Conservation (phyloP, 2,888 invertebrate species). For the Diaperis boleti region DNA sequence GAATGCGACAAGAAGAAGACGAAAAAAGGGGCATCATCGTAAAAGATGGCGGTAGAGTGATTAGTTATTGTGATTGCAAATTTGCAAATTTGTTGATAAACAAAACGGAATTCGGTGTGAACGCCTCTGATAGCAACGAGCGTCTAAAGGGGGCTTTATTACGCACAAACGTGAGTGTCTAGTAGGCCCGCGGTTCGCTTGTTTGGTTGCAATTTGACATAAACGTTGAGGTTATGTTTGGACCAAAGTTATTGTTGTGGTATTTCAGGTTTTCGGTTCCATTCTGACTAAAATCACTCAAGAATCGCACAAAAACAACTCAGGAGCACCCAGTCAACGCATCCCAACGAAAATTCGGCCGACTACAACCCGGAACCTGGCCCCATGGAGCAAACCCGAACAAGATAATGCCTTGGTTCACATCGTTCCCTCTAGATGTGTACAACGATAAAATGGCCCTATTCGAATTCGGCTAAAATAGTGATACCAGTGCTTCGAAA, state of each 20-base stretch:
- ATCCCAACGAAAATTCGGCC: slow-evolving; percentile 30
- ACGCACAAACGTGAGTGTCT: slow-evolving; percentile 37
- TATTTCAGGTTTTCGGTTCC: slow-evolving; percentile 54
- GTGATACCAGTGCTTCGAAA: slow-evolving; percentile 22
- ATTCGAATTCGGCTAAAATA: slow-evolving; percentile 65
- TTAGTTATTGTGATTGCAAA: slow-evolving; percentile 63
- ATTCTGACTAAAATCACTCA: slow-evolving; percentile 42
- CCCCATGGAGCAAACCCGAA: slow-evolving; percentile 26
- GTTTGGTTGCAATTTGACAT: slow-evolving; percentile 48
- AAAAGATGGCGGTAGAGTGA: slow-evolving; percentile 66
- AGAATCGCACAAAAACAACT: slow-evolving; percentile 15
- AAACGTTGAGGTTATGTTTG: slow-evolving; percentile 61
- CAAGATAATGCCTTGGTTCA: slow-evolving; percentile 56
- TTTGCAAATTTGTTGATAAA: slow-evolving; percentile 65
- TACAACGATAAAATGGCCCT: slow-evolving; percentile 66
- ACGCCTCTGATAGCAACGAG: not conserved
- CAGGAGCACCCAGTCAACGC: slow-evolving; percentile 1
- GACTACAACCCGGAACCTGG: slow-evolving; percentile 11
- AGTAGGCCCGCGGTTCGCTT: slow-evolving; percentile 13
- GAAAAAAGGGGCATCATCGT: slow-evolving; percentile 62
- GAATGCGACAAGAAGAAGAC: slow-evolving; percentile 54
- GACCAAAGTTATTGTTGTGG: slow-evolving; percentile 55
- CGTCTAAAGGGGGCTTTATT: slow-evolving; percentile 14
- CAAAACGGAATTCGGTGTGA: slow-evolving; percentile 48
- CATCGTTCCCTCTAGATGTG: slow-evolving; percentile 49